Evolutionary conservation across 2,113 vertebrate species (phyloP), one percentile per base, ranked within the genome.

Genomic region (Hippocampus zosterae): DNA sequence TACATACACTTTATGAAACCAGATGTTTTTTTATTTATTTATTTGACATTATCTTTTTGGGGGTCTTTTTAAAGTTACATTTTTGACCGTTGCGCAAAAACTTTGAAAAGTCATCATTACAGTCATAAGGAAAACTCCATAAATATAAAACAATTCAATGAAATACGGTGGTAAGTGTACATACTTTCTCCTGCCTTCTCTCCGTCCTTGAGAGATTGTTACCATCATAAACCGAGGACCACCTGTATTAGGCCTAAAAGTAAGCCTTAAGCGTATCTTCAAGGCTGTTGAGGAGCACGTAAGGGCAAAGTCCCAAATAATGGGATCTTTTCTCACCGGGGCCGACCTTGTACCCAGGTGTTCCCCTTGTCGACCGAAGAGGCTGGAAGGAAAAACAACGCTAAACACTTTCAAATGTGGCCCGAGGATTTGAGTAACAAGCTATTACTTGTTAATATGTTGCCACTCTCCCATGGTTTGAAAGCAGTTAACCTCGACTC

Each of bases 341-440:
- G 73, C 65, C 70, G 84, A 84, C 73, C 67, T 80, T 73, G 76
- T 64, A 55, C 69, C 88, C 88, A 89, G 88, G 89, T 90, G 89
- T 87, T 87, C 64, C 68, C 52, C 57, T 69, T 1, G 29, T 53
- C 61, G 69, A 74, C 70, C 63, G 48, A 72, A 77, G 73, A 61
- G 68, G 73, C 76, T 37, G 55, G 21, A 81, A 81, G 67, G 70
- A 33, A 84, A 87, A 90, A 89, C 85, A 86, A 76, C 75, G 82
- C 85, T 91, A 92, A 91, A 90, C 82, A 89, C 89, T 90, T 90
- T 90, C 87, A 79, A 91, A 91, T 91, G 91, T 82, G 86, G n/a
- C 81, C 83, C 44, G 66, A 69, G 82, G 82, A 87, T 87, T 85
- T 84, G 73, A 61, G 18, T 84, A 81, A 90, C 88, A 87, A 88